Evolutionary conservation across 2,888 invertebrate genomes (phyloP).

Genomic region (Epiblema foenella): DNA sequence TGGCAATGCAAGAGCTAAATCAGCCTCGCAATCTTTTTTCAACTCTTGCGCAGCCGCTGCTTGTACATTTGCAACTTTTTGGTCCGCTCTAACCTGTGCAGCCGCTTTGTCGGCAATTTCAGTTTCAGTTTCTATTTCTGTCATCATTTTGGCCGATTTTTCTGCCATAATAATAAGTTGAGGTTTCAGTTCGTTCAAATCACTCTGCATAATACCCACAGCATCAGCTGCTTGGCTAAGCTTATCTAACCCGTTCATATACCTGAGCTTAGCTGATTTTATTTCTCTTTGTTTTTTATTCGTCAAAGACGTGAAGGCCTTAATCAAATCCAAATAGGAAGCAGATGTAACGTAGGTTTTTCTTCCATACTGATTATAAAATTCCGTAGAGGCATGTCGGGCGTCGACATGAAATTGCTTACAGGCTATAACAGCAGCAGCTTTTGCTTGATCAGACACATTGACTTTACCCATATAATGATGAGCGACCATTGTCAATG

Average conservation of each 20-base stretch:
- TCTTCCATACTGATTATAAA: slow-evolving; percentile 87
- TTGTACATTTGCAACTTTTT: slow-evolving; percentile 94
- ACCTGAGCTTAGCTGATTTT: slow-evolving; percentile 89
- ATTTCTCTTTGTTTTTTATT: slow-evolving; percentile 90
- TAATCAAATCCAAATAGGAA: slow-evolving; percentile 92
- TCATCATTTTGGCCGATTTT: slow-evolving; percentile 90
- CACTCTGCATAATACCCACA: slow-evolving; percentile 90
- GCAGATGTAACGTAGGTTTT: slow-evolving; percentile 94
- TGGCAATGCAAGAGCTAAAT: slow-evolving; percentile 94
- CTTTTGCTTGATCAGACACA: slow-evolving; percentile 87
- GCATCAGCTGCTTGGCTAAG: slow-evolving; percentile 90
- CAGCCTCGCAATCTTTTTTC: slow-evolving; percentile 96
- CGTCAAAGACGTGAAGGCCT: slow-evolving; percentile 89
- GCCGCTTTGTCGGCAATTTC: slow-evolving; percentile 91
- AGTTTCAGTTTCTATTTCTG: slow-evolving; percentile 90
- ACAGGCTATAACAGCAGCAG: slow-evolving; percentile 89
- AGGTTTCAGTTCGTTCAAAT: slow-evolving; percentile 89
- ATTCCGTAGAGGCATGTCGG: slow-evolving; percentile 85
- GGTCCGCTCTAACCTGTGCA: slow-evolving; percentile 92
- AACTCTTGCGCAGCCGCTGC: slow-evolving; percentile 93
- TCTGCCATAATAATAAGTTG: slow-evolving; percentile 89
- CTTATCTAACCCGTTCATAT: slow-evolving; percentile 91
- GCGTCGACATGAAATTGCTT: slow-evolving; percentile 95
- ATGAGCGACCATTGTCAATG: slow-evolving; percentile 92
- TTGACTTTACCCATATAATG: slow-evolving; percentile 90